Percentiles rank a stretch among this genome's conserved stretches.
These are phyloP conservation scores for Choloepus hoffmanni DNA, from an alignment of 2,113 vertebrate species.

Conservation along the genomic window DNA sequence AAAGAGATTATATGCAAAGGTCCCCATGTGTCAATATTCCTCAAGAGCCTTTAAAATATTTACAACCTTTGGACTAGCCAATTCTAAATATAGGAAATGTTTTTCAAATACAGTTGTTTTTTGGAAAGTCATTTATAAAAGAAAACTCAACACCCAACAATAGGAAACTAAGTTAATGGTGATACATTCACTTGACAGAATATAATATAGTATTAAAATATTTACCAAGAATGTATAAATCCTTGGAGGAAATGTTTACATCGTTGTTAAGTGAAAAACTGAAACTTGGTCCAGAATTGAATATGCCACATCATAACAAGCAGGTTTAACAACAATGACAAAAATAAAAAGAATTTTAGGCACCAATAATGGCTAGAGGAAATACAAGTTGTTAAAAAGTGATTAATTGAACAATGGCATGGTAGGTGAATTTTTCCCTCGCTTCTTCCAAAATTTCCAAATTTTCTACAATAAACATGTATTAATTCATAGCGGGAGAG, in stretches of 20 bases:
- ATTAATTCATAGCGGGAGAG: not conserved
- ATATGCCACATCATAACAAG: not conserved
- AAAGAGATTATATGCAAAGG: not conserved
- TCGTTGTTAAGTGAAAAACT: not conserved
- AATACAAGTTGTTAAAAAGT: not conserved
- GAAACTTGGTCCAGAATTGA: not conserved
- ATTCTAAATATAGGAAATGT: not conserved
- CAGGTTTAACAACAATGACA: too few species aligned
- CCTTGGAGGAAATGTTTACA: accelerated
- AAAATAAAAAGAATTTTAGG: not conserved
- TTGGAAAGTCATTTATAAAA: not conserved
- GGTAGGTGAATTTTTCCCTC: not conserved
- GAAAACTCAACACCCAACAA: not conserved
- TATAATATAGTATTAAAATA: not conserved
- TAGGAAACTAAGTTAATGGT: not conserved
- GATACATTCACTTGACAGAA: not conserved
- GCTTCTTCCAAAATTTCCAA: not conserved
- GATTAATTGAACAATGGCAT: not conserved
- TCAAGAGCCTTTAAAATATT: not conserved
- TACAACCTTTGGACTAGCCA: not conserved
- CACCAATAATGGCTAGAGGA: not conserved
- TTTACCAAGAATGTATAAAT: not conserved
- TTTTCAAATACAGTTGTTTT: not conserved
- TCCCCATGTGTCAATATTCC: not conserved
- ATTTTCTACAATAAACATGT: not conserved